Evolutionary conservation across 1,140 invertebrate genomes (phyloP), one percentile per base, ranked within the genome.

Genomic region (Drosophila pallidifrons): DNA sequence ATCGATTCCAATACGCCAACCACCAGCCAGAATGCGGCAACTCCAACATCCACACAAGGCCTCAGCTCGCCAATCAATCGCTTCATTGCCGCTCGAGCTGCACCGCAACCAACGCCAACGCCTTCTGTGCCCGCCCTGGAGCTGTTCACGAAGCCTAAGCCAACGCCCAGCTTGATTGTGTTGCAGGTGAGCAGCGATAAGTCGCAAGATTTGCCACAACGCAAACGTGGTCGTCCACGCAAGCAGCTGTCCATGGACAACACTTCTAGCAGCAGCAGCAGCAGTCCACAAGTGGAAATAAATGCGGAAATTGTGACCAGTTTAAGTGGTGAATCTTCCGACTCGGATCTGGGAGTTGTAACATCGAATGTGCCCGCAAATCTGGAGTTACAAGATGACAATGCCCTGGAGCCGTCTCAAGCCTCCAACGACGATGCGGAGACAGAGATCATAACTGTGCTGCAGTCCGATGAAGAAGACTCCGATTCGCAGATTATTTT

Each of bases 1-100:
- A 91, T 92, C 10, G 91, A 92, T 72, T 92, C 90, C 4, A 92
- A 82, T 81, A 69, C 52, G 1, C 52, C 75, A n/a, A 52, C 64
- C 57, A 15, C 6, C 16, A 20, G 4, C 41, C 60, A 3, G 8
- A 25, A 28, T 35, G 46, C 25, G 15, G 4, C 45, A 20, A 32
- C 16, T 25, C 20, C 20, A 25, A 15, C 32, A 46, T 16, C 20
- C 69, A 7, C 61, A 66, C 16, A 32, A 55, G 10, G 20, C 25
- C 8, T 32, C 28, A 32, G 13, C 15, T n/a, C 58, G 20, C 28
- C 43, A 20, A 49, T 15, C 13, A 49, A 73, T 54, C 70, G 70
- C 7, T 41, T 51, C 1, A 8, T 41, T 11, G 20, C 38, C 1
- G 11, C 55, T 38, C 41, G 73, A 46, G 67, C 72, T 38, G 67